phyloP scores from a whole-genome alignment of 1,140 invertebrate species.

The Drosophila eugracilis region DNA sequence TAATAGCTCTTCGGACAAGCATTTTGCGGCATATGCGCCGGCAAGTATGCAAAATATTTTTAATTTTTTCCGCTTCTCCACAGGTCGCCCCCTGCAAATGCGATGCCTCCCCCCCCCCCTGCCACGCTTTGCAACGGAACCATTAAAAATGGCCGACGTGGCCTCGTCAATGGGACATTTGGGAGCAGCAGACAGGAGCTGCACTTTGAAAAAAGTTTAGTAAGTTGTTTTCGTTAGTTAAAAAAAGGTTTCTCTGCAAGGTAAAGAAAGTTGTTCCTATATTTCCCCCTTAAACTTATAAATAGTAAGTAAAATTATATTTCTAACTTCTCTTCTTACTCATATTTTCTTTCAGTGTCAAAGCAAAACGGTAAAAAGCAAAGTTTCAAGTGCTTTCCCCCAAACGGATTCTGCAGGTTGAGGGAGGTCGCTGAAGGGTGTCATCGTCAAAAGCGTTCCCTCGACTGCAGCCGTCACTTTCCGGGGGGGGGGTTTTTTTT shows the following conservation, averaged over 20 bases:
- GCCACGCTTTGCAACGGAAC: slow-evolving; percentile 51
- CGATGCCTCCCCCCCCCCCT: too few relatives aligned
- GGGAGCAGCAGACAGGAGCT: slow-evolving; percentile 41
- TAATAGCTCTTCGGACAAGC: slow-evolving; percentile 68
- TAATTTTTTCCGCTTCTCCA: slow-evolving; percentile 54
- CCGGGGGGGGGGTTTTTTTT: slow-evolving; percentile 2
- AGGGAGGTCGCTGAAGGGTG: slow-evolving; percentile 54
- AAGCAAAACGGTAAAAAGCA: slow-evolving; percentile 41
- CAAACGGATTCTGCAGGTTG: slow-evolving; percentile 17
- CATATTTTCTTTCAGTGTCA: neutral
- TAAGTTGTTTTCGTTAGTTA: too few relatives aligned
- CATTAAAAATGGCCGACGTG: slow-evolving; percentile 72
- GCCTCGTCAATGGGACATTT: slow-evolving; percentile 68
- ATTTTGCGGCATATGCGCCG: slow-evolving; percentile 41
- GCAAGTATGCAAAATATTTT: slow-evolving; percentile 57
- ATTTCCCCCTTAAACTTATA: too few relatives aligned
- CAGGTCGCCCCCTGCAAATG: neutral
- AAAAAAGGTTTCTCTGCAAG: too few relatives aligned
- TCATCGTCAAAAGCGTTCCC: slow-evolving; percentile 43
- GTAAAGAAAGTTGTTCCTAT: too few relatives aligned
- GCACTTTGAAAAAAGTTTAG: slow-evolving; percentile 5
- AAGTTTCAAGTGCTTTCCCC: slow-evolving; percentile 44
- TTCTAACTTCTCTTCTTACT: too few relatives aligned
- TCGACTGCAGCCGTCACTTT: slow-evolving; percentile 32
- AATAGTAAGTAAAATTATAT: too few relatives aligned